Conservation (phyloP, 64 coral and sea anemone genomes). For the Cladopsammia gracilis region DNA sequence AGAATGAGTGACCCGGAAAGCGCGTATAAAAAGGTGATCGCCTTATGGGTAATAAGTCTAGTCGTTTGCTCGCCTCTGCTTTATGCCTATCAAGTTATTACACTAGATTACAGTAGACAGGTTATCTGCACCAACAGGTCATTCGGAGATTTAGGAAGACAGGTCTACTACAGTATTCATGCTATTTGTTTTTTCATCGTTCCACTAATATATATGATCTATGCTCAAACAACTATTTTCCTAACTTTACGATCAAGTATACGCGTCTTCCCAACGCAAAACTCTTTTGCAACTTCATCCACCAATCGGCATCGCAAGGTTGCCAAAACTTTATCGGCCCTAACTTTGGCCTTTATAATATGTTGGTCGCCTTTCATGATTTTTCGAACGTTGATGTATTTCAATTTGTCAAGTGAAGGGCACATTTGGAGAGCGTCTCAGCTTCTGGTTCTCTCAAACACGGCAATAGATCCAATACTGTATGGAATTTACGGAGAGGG, state of each 20-base stretch:
- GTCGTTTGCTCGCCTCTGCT: conserved; percentile 39
- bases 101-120: background rate
- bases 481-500: conserved; percentile 50
- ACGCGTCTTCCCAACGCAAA: background rate
- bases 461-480: conserved; percentile 35
- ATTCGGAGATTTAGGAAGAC: conserved; percentile 39
- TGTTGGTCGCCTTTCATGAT: conserved; percentile 58
- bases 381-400: conserved; percentile 51
- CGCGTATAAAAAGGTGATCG: background rate
- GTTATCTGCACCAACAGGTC: conserved; percentile 19
- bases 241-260: background rate
- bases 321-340: conserved; percentile 3
- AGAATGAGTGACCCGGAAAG: background rate
- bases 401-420: conserved; percentile 12
- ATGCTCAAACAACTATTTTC: conserved; percentile 25
- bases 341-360: conserved; percentile 48
- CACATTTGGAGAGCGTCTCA: conserved; percentile 44
- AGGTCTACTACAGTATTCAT: conserved; percentile 55
- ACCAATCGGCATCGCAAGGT: conserved; percentile 20
- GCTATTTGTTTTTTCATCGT: conserved; percentile 27
- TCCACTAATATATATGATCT: conserved; percentile 9
- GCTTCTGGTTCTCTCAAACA: conserved; percentile 29
- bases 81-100: conserved; percentile 32
- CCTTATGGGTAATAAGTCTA: background rate
- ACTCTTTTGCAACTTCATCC: background rate